Conservation (phyloP, 2,797 vertebrate species). For the Catamblyrhynchus diadema region DNA sequence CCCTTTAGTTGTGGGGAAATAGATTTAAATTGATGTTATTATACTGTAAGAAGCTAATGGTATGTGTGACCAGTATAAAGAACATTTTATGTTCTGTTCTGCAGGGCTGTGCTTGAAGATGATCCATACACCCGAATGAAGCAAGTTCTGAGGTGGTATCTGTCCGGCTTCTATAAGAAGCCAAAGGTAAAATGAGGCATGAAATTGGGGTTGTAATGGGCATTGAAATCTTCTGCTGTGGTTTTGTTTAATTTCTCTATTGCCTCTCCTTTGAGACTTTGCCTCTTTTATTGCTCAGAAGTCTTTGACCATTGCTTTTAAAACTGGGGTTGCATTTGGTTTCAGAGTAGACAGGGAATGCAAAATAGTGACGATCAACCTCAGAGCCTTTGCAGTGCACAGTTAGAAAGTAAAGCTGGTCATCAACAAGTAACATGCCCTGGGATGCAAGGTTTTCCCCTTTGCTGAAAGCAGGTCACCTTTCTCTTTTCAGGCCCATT, state of each 20-base stretch:
- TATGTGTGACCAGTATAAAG: background rate
- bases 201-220: background rate
- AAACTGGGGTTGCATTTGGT: background rate
- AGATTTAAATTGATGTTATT: background rate
- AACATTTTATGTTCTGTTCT: background rate
- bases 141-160: conserved; percentile 93
- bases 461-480: background rate
- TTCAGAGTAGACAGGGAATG: background rate
- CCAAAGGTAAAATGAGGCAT: conserved; percentile 84
- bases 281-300: background rate
- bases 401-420: background rate
- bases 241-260: background rate
- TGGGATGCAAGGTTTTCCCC: background rate
- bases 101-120: conserved; percentile 87
- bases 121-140: conserved; percentile 89
- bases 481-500: background rate
- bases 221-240: background rate
- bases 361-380: background rate
- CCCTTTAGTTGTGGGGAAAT: background rate
- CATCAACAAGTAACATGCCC: background rate
- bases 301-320: background rate
- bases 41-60: background rate
- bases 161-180: conserved; percentile 98
- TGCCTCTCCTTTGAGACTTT: background rate
- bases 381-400: background rate